Percentiles rank a stretch among this genome's conserved stretches.
Conservation (phyloP, 2,113 vertebrate species). For the Etheostoma spectabile region DNA sequence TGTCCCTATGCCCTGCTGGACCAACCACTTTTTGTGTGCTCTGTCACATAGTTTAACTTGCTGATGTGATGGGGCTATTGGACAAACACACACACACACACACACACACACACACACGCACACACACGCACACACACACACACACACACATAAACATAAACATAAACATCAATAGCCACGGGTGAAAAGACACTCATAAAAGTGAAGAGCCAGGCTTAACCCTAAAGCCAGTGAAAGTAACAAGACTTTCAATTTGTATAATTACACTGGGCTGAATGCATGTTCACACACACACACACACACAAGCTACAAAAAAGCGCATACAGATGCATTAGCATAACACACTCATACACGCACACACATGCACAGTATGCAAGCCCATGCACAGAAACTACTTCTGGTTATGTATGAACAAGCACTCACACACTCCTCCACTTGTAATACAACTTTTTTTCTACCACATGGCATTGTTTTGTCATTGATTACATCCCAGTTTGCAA, state of each 20-base stretch:
- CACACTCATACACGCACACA: background rate
- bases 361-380: background rate
- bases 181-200: conserved; percentile 56
- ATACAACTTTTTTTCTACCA: no score
- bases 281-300: conserved; percentile 10
- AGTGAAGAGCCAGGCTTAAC: conserved; percentile 45
- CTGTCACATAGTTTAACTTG: conserved; percentile 56
- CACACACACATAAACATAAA: conserved; percentile 3
- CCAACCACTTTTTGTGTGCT: conserved; percentile 49
- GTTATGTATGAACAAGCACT: conserved; percentile 4
- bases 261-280: conserved; percentile 49
- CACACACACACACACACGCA: background rate
- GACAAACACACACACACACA: background rate
- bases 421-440: background rate
- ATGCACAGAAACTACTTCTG: conserved; percentile 1
- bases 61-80: conserved; percentile 55
- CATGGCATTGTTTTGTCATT: no score
- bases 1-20: conserved; percentile 25
- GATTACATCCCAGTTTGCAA: no score
- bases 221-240: conserved; percentile 44
- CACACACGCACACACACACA: background rate
- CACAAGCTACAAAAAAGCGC: conserved; percentile 20
- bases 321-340: background rate
- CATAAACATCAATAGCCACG: conserved; percentile 8
- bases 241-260: conserved; percentile 64